Evolutionary conservation across 2,113 vertebrate species (phyloP), one percentile per base, ranked within the genome.

Genomic region (Ivindomyrus marchei): DNA sequence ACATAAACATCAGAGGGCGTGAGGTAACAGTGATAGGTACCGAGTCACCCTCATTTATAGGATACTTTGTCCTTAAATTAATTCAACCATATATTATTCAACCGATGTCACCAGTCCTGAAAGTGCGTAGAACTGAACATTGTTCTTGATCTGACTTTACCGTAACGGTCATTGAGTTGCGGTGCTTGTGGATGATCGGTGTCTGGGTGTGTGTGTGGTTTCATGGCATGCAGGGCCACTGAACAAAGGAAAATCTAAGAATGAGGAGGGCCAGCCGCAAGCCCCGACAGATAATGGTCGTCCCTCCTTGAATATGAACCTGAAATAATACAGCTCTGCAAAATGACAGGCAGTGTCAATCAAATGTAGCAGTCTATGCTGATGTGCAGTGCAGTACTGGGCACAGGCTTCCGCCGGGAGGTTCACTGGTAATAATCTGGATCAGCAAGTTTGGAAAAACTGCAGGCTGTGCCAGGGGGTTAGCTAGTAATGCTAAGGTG

Each of bases 251-350:
- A 19, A 77, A 15, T 36, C 13, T 52, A 17, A 17, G 49, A 87
- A 31, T 52, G 21, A 66, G 39, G 19, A 45, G 53, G 42, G 42
- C 24, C 24, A 49, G 45, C 24, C 39, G 15, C 15, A 39, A 39
- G 31, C 70, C 5, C 13, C 5, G 4, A 39, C 70, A 77, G 70
- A 77, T 4, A 62, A 9, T 19, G n/a, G 42, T 45, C 39, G 2
- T 17, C 17, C 47, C 87, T 88, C 92, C 85, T 80, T 47, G 45
- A 45, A 85, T 92, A 93, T 49, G 45, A 93, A 93, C 92, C 93
- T 92, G 92, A 94, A 94, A 94, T 95, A 94, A 94, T 94, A 92
- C 92, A 93, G 93, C 93, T 93, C 94, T 92, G 93, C 90, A 92
- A 92, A 92, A 93, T 91, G 92, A 93, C 93, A 93, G 93, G 92